phyloP scores from a whole-genome alignment of 2,113 vertebrate species.

The Capreolus pygargus region DNA sequence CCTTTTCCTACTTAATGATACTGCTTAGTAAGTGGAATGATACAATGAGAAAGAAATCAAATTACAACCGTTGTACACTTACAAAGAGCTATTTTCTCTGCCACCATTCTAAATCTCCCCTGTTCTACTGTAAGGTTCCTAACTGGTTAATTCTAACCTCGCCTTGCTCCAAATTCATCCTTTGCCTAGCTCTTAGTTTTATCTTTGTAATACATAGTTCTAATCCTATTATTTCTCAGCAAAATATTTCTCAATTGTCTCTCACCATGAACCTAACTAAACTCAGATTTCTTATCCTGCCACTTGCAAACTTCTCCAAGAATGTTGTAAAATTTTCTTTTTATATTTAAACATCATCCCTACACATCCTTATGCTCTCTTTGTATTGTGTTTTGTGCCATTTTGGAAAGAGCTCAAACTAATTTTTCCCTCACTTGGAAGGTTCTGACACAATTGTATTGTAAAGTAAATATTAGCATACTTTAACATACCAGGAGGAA shows the following conservation, averaged over 20 bases:
- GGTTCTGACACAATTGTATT: not conserved
- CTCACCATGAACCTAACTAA: conserved; percentile 5
- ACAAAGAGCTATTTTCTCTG: not conserved
- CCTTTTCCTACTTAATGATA: not conserved
- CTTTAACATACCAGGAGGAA: not conserved
- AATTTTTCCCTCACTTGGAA: not conserved
- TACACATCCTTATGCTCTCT: not conserved
- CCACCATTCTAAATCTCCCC: not conserved
- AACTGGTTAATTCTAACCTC: conserved; percentile 46
- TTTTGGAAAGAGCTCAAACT: not conserved
- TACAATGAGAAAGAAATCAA: not conserved
- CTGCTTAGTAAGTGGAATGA: not conserved
- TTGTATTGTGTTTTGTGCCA: not conserved
- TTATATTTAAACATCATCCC: not conserved
- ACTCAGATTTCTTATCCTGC: not conserved
- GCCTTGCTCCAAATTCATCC: not conserved
- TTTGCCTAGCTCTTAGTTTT: not conserved
- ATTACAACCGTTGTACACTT: not conserved
- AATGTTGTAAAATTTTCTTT: not conserved
- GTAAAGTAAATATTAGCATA: not conserved
- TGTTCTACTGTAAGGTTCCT: not conserved
- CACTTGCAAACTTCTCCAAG: not conserved
- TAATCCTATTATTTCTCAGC: conserved; percentile 33
- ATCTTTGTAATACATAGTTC: conserved; percentile 42
- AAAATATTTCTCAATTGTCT: not conserved